Evolutionary conservation across 1,140 invertebrate species (phyloP).

Genomic region (Phymastichus coffea): DNA sequence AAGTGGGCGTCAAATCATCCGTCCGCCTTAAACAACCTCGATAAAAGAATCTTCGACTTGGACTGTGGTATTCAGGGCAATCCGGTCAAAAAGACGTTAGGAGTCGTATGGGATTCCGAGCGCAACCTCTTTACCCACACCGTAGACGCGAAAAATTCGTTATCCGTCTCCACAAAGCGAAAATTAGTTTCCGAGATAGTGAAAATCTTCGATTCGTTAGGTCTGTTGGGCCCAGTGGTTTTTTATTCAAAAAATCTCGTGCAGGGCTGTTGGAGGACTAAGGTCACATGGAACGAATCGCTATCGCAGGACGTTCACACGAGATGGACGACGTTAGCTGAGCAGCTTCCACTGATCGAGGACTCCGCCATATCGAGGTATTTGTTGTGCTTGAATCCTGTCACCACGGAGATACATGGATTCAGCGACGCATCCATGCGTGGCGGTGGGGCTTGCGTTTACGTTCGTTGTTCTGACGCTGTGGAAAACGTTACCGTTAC

Average conservation of each 20-base stretch:
- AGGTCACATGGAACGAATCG: constrained; percentile 16
- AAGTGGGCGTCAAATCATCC: too few species aligned
- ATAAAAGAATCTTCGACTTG: too few species aligned
- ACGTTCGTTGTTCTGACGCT: not conserved
- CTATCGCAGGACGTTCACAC: constrained; percentile 7
- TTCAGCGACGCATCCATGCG: constrained; percentile 25
- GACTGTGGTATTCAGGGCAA: too few species aligned
- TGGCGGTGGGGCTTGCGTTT: constrained; percentile 15
- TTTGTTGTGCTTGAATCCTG: not conserved
- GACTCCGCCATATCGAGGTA: not conserved
- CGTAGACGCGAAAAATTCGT: too few species aligned
- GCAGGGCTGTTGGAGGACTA: constrained; percentile 7
- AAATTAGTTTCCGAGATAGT: constrained; percentile 14
- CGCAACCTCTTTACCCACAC: too few species aligned
- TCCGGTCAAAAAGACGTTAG: too few species aligned
- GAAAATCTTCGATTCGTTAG: constrained; percentile 23
- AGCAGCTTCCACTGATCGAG: not conserved
- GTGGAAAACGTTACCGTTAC: not conserved
- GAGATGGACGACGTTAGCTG: constrained; percentile 11
- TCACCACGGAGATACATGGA: constrained; percentile 7
- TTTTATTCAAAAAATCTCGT: constrained; percentile 22
- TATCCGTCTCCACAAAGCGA: constrained; percentile 21
- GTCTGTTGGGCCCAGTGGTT: constrained; percentile 12
- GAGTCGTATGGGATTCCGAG: too few species aligned
- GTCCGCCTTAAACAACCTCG: too few species aligned